Evolutionary conservation across 2,113 vertebrate species (phyloP).

Genomic region (Mormyrus iriodes): DNA sequence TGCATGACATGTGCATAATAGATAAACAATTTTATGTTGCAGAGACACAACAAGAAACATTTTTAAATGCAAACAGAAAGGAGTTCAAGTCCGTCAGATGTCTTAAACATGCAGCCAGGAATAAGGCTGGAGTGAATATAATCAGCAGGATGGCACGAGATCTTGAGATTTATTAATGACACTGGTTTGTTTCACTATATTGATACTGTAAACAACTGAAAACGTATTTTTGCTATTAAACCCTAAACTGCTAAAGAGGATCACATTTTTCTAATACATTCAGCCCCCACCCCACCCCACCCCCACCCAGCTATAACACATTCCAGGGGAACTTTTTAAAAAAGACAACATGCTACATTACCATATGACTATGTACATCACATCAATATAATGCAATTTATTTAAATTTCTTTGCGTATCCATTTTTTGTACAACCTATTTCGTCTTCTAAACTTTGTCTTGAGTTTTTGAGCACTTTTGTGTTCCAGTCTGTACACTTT

Average conservation of each 20-base stretch:
- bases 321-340: neutral
- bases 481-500: neutral
- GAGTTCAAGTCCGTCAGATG: neutral
- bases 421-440: neutral
- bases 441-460: neutral
- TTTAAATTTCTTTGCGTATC: neutral
- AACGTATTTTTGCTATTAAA: neutral
- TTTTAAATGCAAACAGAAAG: conserved; percentile 6
- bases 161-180: neutral
- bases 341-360: neutral
- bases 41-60: conserved; percentile 7
- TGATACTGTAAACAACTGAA: neutral
- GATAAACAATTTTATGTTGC: neutral
- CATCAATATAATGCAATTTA: neutral
- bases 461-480: neutral
- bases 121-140: neutral
- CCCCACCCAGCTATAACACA: neutral
- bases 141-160: neutral
- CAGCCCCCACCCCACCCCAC: neutral
- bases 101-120: neutral
- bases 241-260: neutral
- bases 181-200: neutral
- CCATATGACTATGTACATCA: neutral
- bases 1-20: neutral
- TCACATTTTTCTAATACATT: neutral